Percentiles rank a stretch among this genome's conserved stretches.
These are phyloP conservation scores for Ceratosolen solmsi DNA, from an alignment of 1,140 invertebrate species.

Conservation along the genomic window DNA sequence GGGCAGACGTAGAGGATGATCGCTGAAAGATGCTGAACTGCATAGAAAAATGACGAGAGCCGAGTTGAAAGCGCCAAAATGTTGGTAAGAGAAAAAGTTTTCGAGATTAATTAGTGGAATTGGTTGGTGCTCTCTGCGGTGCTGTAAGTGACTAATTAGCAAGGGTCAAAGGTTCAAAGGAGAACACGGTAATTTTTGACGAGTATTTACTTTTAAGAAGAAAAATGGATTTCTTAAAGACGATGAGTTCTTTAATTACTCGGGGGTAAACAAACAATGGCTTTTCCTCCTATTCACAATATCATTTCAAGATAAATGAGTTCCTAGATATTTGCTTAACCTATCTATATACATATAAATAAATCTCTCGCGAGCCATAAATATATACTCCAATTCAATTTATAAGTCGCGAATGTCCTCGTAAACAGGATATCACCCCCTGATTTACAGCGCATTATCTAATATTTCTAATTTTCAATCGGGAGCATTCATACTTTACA, in stretches of 20 bases:
- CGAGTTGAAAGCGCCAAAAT: neutral
- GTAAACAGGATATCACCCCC: neutral
- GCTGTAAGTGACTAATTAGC: constrained; percentile 20
- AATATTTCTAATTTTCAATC: neutral
- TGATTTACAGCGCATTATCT: neutral
- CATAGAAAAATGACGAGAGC: neutral
- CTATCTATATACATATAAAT: neutral
- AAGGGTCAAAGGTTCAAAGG: constrained; percentile 17
- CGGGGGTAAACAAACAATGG: neutral
- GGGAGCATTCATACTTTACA: too few species aligned
- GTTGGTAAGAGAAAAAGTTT: constrained; percentile 40
- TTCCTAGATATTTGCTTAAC: neutral
- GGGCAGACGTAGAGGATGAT: neutral
- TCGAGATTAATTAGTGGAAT: constrained; percentile 55
- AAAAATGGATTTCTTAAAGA: neutral
- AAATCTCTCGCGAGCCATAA: neutral
- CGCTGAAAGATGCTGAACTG: neutral
- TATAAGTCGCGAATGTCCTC: neutral
- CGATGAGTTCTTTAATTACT: neutral
- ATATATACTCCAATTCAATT: neutral
- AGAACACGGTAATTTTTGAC: neutral
- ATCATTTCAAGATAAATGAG: neutral
- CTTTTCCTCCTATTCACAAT: neutral
- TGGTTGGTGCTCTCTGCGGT: neutral
- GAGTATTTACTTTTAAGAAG: neutral